Evolutionary conservation across 2,797 vertebrate genomes (phyloP), one percentile per base, ranked within the genome.

Genomic region (Protonibea diacanthus): DNA sequence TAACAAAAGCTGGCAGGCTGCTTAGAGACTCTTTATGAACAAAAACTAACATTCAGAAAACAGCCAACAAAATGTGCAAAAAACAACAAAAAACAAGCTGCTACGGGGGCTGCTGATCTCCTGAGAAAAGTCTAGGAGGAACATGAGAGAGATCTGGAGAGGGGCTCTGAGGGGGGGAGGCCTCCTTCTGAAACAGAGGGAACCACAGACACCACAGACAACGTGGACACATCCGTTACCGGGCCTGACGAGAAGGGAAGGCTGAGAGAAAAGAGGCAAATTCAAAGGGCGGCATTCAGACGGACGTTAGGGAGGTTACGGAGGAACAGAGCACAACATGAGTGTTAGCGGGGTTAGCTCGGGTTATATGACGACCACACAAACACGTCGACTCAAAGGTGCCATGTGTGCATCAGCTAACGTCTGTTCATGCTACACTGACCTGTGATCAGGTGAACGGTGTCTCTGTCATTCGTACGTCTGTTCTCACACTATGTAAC

Each of bases 121-220:
- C 89, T 81, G 85, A 91, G 78, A 57, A 89, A 89, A 88, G 80
- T 73, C 86, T 92, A 96, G 85, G 91, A 94, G 73, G 91, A 93
- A 90, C 94, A 96, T 83, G 94, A 95, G 85, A 95, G 93, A 87
- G 95, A 96, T 94, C 95, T 96, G 95, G 92, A 93, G 88, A 95
- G 94, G 92, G 91, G 94, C 85, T 96, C 93, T 89, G 94, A 94
- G 91, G 94, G 88, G 92, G 94, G 84, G 85, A 78, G 94, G 93
- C 92, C 93, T 95, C 93, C 93, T 89, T 96, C 97, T 99, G 97
- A 82, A 98, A 98, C 86, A 98, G 94, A 93, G 78, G 92, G 92
- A 95, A 95, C 88, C 93, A 95, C 91, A 94, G 93, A 93, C 33
- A 90, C 91, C 88, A 93, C 86, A 92, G 66, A 94, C 83, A 93